Evolutionary conservation across 2,797 vertebrate species (phyloP).

Genomic region (Gastrophryne carolinensis): DNA sequence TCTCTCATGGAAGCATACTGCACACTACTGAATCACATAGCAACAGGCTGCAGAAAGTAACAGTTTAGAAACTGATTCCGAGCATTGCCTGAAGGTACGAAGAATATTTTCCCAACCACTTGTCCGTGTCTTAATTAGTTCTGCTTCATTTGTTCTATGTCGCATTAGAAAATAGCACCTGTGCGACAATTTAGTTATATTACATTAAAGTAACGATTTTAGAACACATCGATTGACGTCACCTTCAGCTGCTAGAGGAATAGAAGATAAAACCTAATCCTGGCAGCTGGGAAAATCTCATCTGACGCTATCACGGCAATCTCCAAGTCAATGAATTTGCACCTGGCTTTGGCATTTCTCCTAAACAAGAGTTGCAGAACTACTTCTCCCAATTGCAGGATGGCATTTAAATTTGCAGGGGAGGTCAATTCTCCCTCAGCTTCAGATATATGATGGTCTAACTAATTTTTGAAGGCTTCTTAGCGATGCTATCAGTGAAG

Average conservation of each 20-base stretch:
- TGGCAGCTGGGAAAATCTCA: conserved; percentile 45
- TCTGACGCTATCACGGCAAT: conserved; percentile 31
- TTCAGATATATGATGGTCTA: no score
- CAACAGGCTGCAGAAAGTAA: no score
- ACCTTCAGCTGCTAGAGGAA: conserved; percentile 42
- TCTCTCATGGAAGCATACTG: no score
- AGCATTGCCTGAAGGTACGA: neutral
- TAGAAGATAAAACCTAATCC: conserved; percentile 50
- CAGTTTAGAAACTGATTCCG: no score
- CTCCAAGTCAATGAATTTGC: conserved; percentile 45
- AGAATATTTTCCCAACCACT: neutral
- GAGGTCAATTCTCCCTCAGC: no score
- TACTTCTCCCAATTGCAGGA: no score
- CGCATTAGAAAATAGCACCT: conserved; percentile 40
- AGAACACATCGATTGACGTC: conserved; percentile 24
- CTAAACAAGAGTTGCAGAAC: conserved; percentile 1
- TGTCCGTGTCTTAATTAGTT: no score
- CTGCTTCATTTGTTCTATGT: conserved; percentile 21
- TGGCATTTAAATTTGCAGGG: no score
- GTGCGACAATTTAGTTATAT: conserved; percentile 46
- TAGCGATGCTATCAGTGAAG: no score
- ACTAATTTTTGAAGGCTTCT: no score
- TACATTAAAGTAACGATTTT: conserved; percentile 39
- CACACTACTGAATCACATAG: no score
- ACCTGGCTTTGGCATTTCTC: conserved; percentile 41